These are phyloP conservation scores for Holothuria scabra DNA, from an alignment of 53 echinoderm and acorn worm genomes.

Conservation along the genomic window DNA sequence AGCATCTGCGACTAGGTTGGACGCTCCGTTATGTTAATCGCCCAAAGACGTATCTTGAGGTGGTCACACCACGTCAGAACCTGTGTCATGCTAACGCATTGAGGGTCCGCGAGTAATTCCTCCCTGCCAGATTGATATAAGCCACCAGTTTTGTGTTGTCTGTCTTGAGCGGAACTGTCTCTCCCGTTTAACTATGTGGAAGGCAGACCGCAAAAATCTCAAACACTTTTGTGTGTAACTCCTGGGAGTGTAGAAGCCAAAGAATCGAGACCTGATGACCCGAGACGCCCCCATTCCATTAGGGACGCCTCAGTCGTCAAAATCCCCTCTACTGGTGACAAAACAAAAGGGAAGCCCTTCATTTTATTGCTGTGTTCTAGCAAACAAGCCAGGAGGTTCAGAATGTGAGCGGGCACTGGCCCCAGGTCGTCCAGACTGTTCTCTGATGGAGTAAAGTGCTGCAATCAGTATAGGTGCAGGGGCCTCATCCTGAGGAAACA, in stretches of 20 bases:
- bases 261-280: neutral
- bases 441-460: no score
- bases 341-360: neutral
- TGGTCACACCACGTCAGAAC: neutral
- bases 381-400: neutral
- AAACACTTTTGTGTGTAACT: no score
- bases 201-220: neutral
- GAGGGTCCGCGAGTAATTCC: neutral
- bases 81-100: constrained; percentile 14
- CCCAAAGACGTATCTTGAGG: neutral
- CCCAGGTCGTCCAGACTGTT: neutral
- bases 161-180: no score
- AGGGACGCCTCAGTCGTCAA: neutral
- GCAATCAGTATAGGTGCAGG: no score
- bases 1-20: neutral
- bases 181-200: neutral
- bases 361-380: constrained; percentile 2
- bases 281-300: no score
- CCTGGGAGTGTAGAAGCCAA: neutral
- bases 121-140: neutral
- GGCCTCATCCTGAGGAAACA: no score
- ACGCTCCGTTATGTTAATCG: neutral
- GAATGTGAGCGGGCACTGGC: constrained; percentile 2
- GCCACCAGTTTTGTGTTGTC: neutral
- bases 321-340: neutral